phyloP scores from a whole-genome alignment of 2,797 vertebrate genomes.

The Arrhamphus sclerolepis region DNA sequence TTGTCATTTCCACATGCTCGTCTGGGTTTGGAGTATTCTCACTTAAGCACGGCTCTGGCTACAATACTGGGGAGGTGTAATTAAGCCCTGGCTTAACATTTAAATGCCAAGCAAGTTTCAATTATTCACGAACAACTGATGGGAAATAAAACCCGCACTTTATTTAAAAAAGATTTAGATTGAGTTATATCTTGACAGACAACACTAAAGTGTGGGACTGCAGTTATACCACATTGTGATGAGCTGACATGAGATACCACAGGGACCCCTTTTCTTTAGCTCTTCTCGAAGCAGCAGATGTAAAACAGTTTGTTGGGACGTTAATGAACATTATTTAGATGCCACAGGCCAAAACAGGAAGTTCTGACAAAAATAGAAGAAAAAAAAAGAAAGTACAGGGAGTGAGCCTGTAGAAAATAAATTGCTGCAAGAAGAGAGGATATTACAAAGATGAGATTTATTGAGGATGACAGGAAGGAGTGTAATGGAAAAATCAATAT shows the following conservation, averaged over 20 bases:
- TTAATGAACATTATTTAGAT: conserved; percentile 15
- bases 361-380: conserved; percentile 28
- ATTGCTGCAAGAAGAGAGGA: conserved; percentile 2
- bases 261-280: conserved; percentile 42
- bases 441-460: conserved; percentile 16
- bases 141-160: background rate
- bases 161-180: conserved; percentile 2
- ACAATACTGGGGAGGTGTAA: conserved; percentile 2
- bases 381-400: conserved; percentile 5
- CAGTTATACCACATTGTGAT: conserved; percentile 34
- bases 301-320: conserved; percentile 43
- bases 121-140: background rate
- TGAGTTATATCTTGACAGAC: background rate
- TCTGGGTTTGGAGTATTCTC: conserved; percentile 41
- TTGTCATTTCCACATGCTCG: conserved; percentile 49
- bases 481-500: conserved; percentile 25
- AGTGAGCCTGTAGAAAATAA: background rate
- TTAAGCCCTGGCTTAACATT: conserved; percentile 14
- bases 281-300: conserved; percentile 27
- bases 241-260: conserved; percentile 53
- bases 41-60: conserved; percentile 18
- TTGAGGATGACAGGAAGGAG: conserved; percentile 19
- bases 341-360: conserved; percentile 29
- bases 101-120: conserved; percentile 7
- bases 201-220: too few species aligned